These are phyloP conservation scores for Microcaecilia unicolor DNA, from an alignment of 2,797 vertebrate species.

Conservation along the genomic window DNA sequence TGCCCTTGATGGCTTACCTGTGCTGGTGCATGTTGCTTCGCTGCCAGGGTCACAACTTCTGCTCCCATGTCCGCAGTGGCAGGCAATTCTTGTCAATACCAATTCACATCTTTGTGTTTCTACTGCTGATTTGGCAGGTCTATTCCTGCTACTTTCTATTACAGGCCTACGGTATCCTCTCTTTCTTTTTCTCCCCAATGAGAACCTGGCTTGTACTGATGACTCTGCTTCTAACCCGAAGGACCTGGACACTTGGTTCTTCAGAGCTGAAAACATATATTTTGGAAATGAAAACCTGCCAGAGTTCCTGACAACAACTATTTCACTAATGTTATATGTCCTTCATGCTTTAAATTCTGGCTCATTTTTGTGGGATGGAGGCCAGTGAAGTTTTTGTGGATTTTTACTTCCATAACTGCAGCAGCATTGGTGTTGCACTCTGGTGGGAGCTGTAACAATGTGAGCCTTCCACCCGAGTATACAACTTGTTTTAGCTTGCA, in stretches of 20 bases:
- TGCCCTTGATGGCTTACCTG: slow-evolving; percentile 81
- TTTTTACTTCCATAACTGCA: too few species aligned
- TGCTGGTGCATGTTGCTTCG: slow-evolving; percentile 87
- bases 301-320: slow-evolving; percentile 28
- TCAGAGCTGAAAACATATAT: slow-evolving; percentile 43
- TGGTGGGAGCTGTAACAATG: too few species aligned
- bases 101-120: slow-evolving; percentile 64
- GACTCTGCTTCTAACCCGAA: slow-evolving; percentile 61
- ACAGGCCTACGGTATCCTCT: slow-evolving; percentile 70
- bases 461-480: too few species aligned
- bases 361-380: too few species aligned
- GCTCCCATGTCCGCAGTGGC: slow-evolving; percentile 62
- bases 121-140: slow-evolving; percentile 78
- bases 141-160: slow-evolving; percentile 82
- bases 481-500: too few species aligned
- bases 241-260: slow-evolving; percentile 67
- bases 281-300: slow-evolving; percentile 48
- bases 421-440: too few species aligned
- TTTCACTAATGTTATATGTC: too few species aligned
- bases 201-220: slow-evolving; percentile 76
- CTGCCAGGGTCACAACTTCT: slow-evolving; percentile 72
- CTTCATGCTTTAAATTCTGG: too few species aligned
- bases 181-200: slow-evolving; percentile 82
- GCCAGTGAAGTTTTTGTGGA: too few species aligned
- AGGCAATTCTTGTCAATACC: slow-evolving; percentile 40